Evolutionary conservation across 2,113 vertebrate species (phyloP), one percentile per base, ranked within the genome.

Genomic region (Gymnogyps californianus): DNA sequence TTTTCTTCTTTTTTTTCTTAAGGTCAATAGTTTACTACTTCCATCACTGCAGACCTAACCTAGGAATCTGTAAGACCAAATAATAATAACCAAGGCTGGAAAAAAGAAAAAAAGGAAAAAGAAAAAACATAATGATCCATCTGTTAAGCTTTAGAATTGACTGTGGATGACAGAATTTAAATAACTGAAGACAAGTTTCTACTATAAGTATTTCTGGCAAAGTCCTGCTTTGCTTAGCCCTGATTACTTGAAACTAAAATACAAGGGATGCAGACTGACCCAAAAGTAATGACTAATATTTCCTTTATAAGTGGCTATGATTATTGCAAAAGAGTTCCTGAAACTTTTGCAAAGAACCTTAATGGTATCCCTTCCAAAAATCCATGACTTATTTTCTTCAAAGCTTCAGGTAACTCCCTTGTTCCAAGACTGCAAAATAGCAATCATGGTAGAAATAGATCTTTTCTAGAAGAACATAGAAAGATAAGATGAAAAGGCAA

Each of bases 71-170:
- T 42, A 55, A 71, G 8, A 67, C 9, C 29, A 76, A 38, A 86
- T 49, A 16, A 20, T 32, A 83, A 49, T 17, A 89, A 62, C 1
- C 9, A 62, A 75, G 12, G 6, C 26, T 70, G 11, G 24, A 10
- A 16, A 72, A 62, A 69, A 26, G 13, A 13, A 20, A 28, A 55
- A 22, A 58, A 19, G 8, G 11, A 24, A 61, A 55, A 61, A 6
- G 2, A 10, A 83, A 65, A 78, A 32, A 1, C 1, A 8, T 16
- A 28, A 26, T 44, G 1, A 42, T 49, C 16, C 2, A 17, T 57
- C 19, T 61, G 34, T 52, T 12, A 83, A 91, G 57, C 25, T 72
- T 90, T 34, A 52, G 26, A 82, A 84, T 24, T 72, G n/a, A 67
- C 10, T 44, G n/a, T 70, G 38, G 5, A 49, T 14, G 13, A 57